Evolutionary conservation across 1,140 invertebrate genomes (phyloP), one percentile per base, ranked within the genome.

Genomic region (Aradophagus sp.): DNA sequence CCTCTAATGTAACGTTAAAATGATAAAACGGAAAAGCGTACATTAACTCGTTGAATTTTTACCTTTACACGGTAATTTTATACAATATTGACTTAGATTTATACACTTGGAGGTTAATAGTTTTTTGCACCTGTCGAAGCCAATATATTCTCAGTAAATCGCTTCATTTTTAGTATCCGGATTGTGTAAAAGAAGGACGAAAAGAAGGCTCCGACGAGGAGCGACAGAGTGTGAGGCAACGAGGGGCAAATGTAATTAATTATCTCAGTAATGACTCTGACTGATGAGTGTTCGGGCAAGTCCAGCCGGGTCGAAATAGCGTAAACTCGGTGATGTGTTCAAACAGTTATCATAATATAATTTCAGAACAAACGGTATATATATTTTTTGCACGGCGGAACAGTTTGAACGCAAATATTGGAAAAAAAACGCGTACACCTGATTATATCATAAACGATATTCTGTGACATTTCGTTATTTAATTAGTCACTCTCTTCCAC

Each of bases 221-320:
- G 38, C 27, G 72, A 17, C 23, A 59, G 63, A 50, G 70, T 65
- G 53, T 67, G 80, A 76, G 76, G 80, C 79, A 80, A 74, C 77
- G 79, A 79, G 80, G 80, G 79, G 78, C 77, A 84, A 86, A 85
- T 84, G 84, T 86, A 86, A 86, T 86, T 85, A 86, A 86, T 86
- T 86, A 86, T 86, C 83, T 83, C 84, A 76, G 84, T 86, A 86
- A 86, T 86, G 84, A 86, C 83, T 86, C 84, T 86, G 84, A 86
- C 84, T 86, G 84, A 85, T 85, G 84, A 86, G 84, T 84, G 83
- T 78, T 80, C 79, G 83, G 82, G 84, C 84, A 86, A 86, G 83
- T 85, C 83, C 83, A 81, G 82, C 79, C 77, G 78, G 79, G 80
- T 83, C 77, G 80, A 77, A 84, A 84, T 84, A 84, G 81, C 80